Conservation (phyloP, 2,797 vertebrate genomes). For the Neosilurus hyrtlii region DNA sequence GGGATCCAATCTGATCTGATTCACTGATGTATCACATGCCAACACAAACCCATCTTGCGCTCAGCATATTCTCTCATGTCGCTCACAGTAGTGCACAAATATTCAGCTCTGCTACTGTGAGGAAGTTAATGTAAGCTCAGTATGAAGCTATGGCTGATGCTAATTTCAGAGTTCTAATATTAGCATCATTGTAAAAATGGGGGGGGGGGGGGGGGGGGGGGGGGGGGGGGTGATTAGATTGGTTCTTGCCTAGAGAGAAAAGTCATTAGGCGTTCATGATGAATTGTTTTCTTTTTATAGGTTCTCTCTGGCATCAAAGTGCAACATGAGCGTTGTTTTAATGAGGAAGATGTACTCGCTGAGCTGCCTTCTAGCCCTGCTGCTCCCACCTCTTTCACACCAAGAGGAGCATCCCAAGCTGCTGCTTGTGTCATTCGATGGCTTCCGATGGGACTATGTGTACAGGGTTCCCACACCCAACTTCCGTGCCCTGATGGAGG, state of each 20-base stretch:
- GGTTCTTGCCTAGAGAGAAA: background rate
- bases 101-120: background rate
- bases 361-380: slow-evolving; percentile 60
- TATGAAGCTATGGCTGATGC: background rate
- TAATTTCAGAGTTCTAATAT: background rate
- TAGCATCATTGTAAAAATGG: slow-evolving; percentile 7
- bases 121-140: background rate
- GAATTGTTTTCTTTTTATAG: slow-evolving; percentile 29
- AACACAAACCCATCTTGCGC: background rate
- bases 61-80: background rate
- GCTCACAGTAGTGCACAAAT: background rate
- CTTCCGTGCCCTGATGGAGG: slow-evolving; percentile 75
- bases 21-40: background rate
- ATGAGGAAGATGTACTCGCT: slow-evolving; percentile 55
- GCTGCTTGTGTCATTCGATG: slow-evolving; percentile 88
- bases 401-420: slow-evolving; percentile 71
- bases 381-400: slow-evolving; percentile 59
- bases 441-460: slow-evolving; percentile 93
- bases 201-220: background rate
- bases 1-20: background rate
- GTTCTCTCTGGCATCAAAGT: slow-evolving; percentile 31
- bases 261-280: slow-evolving; percentile 2
- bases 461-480: slow-evolving; percentile 79
- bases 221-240: background rate
- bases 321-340: slow-evolving; percentile 38